A percentile compares a stretch with the other conserved stretches of the same genome.
Evolutionary conservation across 2,113 vertebrate genomes (phyloP).

Genomic region (Lampris incognitus): DNA sequence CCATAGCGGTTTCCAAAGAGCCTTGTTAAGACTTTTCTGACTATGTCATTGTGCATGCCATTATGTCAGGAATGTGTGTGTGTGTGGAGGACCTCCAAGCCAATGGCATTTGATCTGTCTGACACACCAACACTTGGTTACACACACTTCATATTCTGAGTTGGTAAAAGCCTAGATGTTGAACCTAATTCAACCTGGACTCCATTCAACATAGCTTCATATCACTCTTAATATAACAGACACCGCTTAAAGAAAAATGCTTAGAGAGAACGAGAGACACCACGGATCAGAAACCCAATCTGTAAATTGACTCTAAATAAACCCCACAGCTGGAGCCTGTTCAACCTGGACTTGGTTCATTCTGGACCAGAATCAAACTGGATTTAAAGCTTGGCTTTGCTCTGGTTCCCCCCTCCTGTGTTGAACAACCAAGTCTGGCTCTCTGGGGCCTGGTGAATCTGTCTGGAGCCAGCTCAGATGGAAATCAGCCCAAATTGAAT

Average conservation of each 20-base stretch:
- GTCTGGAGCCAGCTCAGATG: constrained; percentile 57
- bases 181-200: too few relatives aligned
- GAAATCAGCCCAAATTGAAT: constrained; percentile 68
- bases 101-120: too few relatives aligned
- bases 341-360: constrained; percentile 30
- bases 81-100: not conserved
- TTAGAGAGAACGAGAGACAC: constrained; percentile 8
- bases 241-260: too few relatives aligned
- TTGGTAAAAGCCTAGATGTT: too few relatives aligned
- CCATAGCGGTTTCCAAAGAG: too few relatives aligned
- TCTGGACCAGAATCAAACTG: constrained; percentile 59
- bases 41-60: not conserved
- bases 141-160: too few relatives aligned
- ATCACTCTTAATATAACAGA: constrained; percentile 7
- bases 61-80: not conserved
- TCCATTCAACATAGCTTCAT: constrained; percentile 31
- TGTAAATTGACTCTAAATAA: constrained; percentile 60
- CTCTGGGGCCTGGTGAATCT: constrained; percentile 45
- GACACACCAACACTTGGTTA: too few relatives aligned
- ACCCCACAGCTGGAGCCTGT: constrained; percentile 41
- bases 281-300: constrained; percentile 40
- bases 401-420: constrained; percentile 21
- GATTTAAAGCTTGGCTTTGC: constrained; percentile 32
- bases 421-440: constrained; percentile 28
- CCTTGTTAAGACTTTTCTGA: too few relatives aligned